A percentile compares a stretch with the other conserved stretches of the same genome.
These are phyloP conservation scores for Promerops cafer DNA, from an alignment of 2,113 vertebrate genomes.

Conservation along the genomic window DNA sequence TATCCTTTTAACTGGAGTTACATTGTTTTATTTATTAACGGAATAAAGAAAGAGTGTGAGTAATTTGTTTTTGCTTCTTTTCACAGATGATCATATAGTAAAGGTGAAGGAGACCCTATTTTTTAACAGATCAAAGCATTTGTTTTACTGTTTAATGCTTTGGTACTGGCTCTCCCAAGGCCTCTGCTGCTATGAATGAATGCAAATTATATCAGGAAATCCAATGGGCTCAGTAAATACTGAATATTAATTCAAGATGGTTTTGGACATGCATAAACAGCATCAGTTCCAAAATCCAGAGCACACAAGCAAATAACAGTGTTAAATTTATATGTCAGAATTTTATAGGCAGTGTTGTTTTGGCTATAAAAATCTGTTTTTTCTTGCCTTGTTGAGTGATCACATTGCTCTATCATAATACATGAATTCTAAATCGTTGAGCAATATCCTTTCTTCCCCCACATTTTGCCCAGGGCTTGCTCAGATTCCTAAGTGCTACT, in stretches of 20 bases:
- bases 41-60: background rate
- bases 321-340: slow-evolving; percentile 15
- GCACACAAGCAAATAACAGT: slow-evolving; percentile 22
- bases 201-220: slow-evolving; percentile 49
- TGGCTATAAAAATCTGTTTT: background rate
- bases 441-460: background rate
- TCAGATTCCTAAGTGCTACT: background rate
- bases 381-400: background rate
- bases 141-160: slow-evolving; percentile 40
- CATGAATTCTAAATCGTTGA: background rate
- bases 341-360: slow-evolving; percentile 6
- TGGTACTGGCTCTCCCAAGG: slow-evolving; percentile 8
- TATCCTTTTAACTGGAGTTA: background rate
- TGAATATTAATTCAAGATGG: slow-evolving; percentile 57
- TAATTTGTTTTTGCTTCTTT: background rate
- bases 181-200: slow-evolving; percentile 23
- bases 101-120: background rate
- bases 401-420: background rate
- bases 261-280: slow-evolving; percentile 35
- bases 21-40: background rate
- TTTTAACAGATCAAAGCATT: slow-evolving; percentile 41
- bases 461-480: background rate
- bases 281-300: slow-evolving; percentile 9
- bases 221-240: slow-evolving; percentile 27
- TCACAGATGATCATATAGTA: background rate